Conservation (phyloP, 2,888 invertebrate genomes). For the Troglohyphantes excavatus region DNA sequence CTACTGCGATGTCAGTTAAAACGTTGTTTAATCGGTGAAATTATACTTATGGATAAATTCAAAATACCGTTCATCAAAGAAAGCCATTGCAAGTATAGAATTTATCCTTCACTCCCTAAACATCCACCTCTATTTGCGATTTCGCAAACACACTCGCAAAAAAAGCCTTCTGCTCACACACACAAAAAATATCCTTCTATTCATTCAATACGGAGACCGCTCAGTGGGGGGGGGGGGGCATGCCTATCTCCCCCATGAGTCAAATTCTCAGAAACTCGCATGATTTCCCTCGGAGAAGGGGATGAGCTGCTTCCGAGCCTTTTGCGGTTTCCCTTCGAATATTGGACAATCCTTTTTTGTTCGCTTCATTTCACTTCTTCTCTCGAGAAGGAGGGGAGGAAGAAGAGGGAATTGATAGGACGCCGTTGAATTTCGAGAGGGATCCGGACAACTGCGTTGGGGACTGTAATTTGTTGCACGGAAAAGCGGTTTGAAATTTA, state of each 20-base stretch:
- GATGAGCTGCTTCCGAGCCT: background rate
- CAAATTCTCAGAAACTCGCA: conserved; percentile 27
- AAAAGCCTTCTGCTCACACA: background rate
- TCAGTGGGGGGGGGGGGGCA: background rate
- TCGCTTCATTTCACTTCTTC: conserved; percentile 17
- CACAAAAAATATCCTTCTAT: conserved; percentile 5
- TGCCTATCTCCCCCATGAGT: conserved; percentile 34
- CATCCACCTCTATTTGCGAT: no score
- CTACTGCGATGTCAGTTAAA: no score
- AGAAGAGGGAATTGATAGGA: conserved; percentile 2
- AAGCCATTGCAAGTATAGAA: no score
- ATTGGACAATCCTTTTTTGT: conserved; percentile 32
- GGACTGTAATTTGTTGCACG: no score
- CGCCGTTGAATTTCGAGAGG: background rate
- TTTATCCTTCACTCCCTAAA: no score
- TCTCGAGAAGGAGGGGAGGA: background rate
- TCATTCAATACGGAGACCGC: background rate
- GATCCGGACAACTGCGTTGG: no score
- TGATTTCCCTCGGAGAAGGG: conserved; percentile 10
- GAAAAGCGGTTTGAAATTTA: background rate
- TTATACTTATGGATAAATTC: no score
- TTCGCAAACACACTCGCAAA: background rate
- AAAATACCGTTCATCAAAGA: no score
- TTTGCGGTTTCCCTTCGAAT: conserved; percentile 30
- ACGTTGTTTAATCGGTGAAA: no score